These are phyloP conservation scores for Drosophila quinaria DNA, from an alignment of 2,888 invertebrate species.

Conservation along the genomic window DNA sequence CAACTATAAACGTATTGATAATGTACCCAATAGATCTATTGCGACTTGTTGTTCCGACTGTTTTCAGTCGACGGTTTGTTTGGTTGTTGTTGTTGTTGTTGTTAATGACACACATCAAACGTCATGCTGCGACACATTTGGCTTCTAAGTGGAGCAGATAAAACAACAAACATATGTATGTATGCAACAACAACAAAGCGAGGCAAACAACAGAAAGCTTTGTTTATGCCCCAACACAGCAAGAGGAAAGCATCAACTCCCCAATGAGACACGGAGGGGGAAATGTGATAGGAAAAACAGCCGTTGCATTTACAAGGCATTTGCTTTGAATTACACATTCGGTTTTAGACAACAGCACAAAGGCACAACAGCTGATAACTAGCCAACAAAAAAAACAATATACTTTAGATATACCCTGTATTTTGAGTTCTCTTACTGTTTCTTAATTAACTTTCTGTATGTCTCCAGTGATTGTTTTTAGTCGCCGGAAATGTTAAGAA, in stretches of 20 bases:
- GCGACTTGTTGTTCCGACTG: neutral
- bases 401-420: constrained; percentile 2
- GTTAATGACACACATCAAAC: constrained; percentile 66
- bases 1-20: constrained; percentile 30
- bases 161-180: constrained; percentile 45
- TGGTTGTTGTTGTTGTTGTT: constrained; percentile 19
- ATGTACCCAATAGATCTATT: constrained; percentile 10
- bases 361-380: constrained; percentile 38
- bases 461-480: no score
- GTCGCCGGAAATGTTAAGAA: no score
- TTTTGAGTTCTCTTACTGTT: no score
- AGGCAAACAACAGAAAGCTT: constrained; percentile 42
- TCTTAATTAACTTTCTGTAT: no score
- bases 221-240: constrained; percentile 34
- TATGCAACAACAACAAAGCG: constrained; percentile 3
- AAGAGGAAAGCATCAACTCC: constrained; percentile 7
- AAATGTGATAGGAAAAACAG: constrained; percentile 9
- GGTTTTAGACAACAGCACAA: constrained; percentile 37
- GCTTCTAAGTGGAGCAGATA: constrained; percentile 37
- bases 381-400: constrained; percentile 9
- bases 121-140: constrained; percentile 63
- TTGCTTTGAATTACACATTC: constrained; percentile 56
- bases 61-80: neutral
- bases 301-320: constrained; percentile 59
- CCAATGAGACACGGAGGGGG: neutral